phyloP scores from a whole-genome alignment of 1,140 invertebrate species.

The Heliconius hewitsoni region DNA sequence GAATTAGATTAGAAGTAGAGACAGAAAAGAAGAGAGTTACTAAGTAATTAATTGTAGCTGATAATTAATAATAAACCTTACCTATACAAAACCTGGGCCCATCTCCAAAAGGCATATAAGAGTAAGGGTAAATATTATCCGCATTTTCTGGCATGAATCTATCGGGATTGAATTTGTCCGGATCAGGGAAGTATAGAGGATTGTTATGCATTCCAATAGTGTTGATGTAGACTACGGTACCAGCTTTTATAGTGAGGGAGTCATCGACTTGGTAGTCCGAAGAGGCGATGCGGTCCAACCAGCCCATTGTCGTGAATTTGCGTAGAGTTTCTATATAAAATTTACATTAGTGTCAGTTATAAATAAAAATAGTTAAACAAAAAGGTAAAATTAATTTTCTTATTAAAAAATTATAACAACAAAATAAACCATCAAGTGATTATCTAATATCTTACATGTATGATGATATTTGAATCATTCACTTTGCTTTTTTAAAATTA shows the following conservation, averaged over 20 bases:
- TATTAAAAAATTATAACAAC: too few relatives aligned
- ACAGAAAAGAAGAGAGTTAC: background rate
- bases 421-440: too few relatives aligned
- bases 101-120: slow-evolving; percentile 85
- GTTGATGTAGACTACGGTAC: slow-evolving; percentile 12
- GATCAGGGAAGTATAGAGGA: slow-evolving; percentile 76
- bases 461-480: too few relatives aligned
- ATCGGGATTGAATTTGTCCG: slow-evolving; percentile 81
- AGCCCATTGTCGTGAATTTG: background rate
- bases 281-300: background rate
- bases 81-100: slow-evolving; percentile 85
- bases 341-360: too few relatives aligned
- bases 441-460: too few relatives aligned
- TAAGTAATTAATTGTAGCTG: background rate
- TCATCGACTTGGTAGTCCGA: background rate
- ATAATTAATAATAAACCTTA: slow-evolving; percentile 43
- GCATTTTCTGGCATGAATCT: slow-evolving; percentile 80
- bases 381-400: too few relatives aligned
- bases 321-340: background rate
- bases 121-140: slow-evolving; percentile 45
- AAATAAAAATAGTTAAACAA: too few relatives aligned
- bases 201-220: slow-evolving; percentile 74
- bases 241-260: background rate
- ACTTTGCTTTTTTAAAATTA: too few relatives aligned
- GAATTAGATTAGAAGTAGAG: too few relatives aligned